Conservation (phyloP, 1,140 invertebrate genomes). For the Megalopta genalis region DNA sequence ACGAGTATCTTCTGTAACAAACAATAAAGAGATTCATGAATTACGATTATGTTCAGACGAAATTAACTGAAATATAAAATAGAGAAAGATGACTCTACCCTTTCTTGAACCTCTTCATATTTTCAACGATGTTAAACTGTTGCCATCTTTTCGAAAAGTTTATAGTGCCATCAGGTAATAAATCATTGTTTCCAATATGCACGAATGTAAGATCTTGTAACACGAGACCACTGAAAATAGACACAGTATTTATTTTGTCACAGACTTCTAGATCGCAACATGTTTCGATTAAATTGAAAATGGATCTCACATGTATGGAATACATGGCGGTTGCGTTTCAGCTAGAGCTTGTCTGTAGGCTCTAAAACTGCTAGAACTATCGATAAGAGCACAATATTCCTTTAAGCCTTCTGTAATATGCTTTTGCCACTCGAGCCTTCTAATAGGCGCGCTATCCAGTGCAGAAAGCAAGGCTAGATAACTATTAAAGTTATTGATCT, state of each 20-base stretch:
- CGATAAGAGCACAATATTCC: constrained; percentile 97
- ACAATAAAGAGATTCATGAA: constrained; percentile 23
- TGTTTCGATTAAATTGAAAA: neutral
- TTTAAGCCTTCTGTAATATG: constrained; percentile 95
- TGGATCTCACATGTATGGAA: constrained; percentile 95
- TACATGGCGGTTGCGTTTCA: constrained; percentile 97
- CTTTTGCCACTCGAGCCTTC: constrained; percentile 96
- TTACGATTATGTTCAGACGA: neutral
- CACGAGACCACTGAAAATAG: constrained; percentile 93
- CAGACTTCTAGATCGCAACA: neutral
- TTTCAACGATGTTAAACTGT: constrained; percentile 98
- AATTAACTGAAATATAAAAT: neutral
- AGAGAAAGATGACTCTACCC: constrained; percentile 82
- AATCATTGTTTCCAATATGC: constrained; percentile 97
- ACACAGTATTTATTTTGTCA: neutral
- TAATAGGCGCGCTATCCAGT: constrained; percentile 96
- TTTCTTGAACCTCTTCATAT: constrained; percentile 98
- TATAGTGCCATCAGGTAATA: constrained; percentile 91
- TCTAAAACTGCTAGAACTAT: constrained; percentile 96
- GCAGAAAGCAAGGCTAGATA: constrained; percentile 98
- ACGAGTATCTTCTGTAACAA: constrained; percentile 87
- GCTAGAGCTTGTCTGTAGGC: constrained; percentile 96
- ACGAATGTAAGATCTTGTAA: constrained; percentile 99
- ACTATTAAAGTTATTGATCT: constrained; percentile 99
- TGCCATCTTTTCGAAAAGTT: constrained; percentile 99